phyloP scores from a whole-genome alignment of 2,888 invertebrate genomes.

The Pediacus dermestoides region DNA sequence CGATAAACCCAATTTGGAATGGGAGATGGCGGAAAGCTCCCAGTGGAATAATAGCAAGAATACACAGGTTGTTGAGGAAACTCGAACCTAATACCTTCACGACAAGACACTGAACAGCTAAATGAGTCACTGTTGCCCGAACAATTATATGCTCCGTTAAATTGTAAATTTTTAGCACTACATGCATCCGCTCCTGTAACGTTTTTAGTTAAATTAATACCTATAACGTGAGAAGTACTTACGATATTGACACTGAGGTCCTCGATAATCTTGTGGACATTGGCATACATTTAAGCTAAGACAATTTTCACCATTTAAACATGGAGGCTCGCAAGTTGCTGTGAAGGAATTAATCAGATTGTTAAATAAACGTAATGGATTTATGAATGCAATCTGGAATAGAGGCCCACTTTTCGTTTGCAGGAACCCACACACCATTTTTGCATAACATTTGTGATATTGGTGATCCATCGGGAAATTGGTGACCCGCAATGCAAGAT shows the following conservation, averaged over 20 bases:
- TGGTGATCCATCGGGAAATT: constrained; percentile 68
- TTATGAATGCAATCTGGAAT: constrained; percentile 73
- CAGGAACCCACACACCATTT: constrained; percentile 68
- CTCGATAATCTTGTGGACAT: constrained; percentile 68
- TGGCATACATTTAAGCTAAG: constrained; percentile 72
- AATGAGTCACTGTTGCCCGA: constrained; percentile 58
- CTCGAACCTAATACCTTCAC: constrained; percentile 61
- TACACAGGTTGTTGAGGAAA: constrained; percentile 60
- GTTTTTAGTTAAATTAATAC: no score
- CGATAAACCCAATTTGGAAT: constrained; percentile 71
- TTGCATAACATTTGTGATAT: constrained; percentile 66
- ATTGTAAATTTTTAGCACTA: constrained; percentile 60
- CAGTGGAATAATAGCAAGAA: constrained; percentile 63
- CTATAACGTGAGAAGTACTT: no score
- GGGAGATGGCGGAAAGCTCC: constrained; percentile 63
- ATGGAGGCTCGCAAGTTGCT: constrained; percentile 68
- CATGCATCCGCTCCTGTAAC: constrained; percentile 59
- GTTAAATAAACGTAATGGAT: no score
- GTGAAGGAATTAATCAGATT: no score
- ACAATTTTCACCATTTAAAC: constrained; percentile 79
- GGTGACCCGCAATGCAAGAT: constrained; percentile 62
- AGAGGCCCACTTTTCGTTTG: constrained; percentile 58
- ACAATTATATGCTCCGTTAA: constrained; percentile 77
- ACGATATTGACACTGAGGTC: constrained; percentile 71
- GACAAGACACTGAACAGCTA: constrained; percentile 66